A percentile compares a stretch with the other conserved stretches of the same genome.
phyloP scores from a whole-genome alignment of 2,888 invertebrate genomes.

The Lypha dubia region DNA sequence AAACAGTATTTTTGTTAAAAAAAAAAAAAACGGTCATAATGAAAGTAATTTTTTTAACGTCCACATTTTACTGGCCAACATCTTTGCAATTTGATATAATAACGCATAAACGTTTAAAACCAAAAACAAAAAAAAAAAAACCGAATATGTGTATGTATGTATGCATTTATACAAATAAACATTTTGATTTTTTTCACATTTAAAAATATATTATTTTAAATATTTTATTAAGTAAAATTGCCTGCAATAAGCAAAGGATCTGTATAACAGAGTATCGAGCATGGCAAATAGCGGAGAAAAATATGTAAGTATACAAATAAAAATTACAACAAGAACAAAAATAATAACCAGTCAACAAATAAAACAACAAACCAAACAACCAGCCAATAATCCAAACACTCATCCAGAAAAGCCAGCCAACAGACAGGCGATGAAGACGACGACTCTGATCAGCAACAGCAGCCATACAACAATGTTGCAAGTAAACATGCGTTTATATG shows the following conservation, averaged over 20 bases:
- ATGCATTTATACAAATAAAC: conserved; percentile 71
- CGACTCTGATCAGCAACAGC: conserved; percentile 29
- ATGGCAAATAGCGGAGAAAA: conserved; percentile 30
- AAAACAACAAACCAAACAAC: conserved; percentile 35
- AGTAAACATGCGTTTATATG: conserved; percentile 69
- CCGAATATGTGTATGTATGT: background rate
- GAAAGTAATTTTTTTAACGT: background rate
- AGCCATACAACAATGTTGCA: conserved; percentile 73
- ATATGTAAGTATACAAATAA: conserved; percentile 25
- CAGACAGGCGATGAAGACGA: conserved; percentile 13
- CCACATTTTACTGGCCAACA: conserved; percentile 6
- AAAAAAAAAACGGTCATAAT: too few species aligned
- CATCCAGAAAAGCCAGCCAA: conserved; percentile 31
- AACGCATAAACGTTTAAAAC: conserved; percentile 2
- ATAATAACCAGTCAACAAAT: conserved; percentile 45
- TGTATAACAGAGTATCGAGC: conserved; percentile 15
- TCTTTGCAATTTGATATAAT: conserved; percentile 9
- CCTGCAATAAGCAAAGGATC: conserved; percentile 57
- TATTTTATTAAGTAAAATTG: conserved; percentile 65
- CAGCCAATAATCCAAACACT: conserved; percentile 1
- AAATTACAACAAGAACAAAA: conserved; percentile 24
- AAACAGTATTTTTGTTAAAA: too few species aligned
- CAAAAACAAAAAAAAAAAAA: background rate
- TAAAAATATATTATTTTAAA: conserved; percentile 72
- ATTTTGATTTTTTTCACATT: conserved; percentile 73